These are phyloP conservation scores for Anthoptus insignis DNA, from an alignment of 2,888 invertebrate genomes.

Conservation along the genomic window DNA sequence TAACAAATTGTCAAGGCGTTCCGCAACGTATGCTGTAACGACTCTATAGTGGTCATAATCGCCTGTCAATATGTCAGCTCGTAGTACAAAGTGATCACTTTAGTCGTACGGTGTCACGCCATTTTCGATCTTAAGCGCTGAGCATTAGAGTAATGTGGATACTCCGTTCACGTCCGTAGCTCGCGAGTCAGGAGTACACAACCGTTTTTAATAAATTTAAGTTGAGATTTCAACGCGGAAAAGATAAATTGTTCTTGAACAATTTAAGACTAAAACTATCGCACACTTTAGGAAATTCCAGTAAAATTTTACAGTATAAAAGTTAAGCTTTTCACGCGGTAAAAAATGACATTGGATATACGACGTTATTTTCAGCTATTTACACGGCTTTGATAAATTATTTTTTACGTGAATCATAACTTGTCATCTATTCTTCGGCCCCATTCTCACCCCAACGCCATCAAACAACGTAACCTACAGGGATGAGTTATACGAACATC, in stretches of 20 bases:
- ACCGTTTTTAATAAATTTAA: constrained; percentile 51
- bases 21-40: constrained; percentile 48
- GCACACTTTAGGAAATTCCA: too few species aligned
- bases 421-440: constrained; percentile 26
- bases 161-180: constrained; percentile 71
- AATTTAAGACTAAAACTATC: constrained; percentile 17
- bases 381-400: constrained; percentile 24
- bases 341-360: constrained; percentile 3
- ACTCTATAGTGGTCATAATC: constrained; percentile 72
- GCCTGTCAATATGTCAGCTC: constrained; percentile 68
- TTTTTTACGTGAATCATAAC: constrained; percentile 31
- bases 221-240: constrained; percentile 25
- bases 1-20: constrained; percentile 62
- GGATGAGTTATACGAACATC: constrained; percentile 27
- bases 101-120: constrained; percentile 62
- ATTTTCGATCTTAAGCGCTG: constrained; percentile 72
- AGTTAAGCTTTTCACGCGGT: background rate
- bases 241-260: constrained; percentile 27
- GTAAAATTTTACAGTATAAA: background rate
- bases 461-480: constrained; percentile 20
- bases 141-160: constrained; percentile 74
- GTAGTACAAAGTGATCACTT: constrained; percentile 64
- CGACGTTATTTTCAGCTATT: constrained; percentile 18
- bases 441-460: constrained; percentile 20
- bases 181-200: constrained; percentile 55